A percentile compares a stretch with the other conserved stretches of the same genome.
Evolutionary conservation across 2,888 invertebrate genomes (phyloP).

Genomic region (Dynastes tityus): DNA sequence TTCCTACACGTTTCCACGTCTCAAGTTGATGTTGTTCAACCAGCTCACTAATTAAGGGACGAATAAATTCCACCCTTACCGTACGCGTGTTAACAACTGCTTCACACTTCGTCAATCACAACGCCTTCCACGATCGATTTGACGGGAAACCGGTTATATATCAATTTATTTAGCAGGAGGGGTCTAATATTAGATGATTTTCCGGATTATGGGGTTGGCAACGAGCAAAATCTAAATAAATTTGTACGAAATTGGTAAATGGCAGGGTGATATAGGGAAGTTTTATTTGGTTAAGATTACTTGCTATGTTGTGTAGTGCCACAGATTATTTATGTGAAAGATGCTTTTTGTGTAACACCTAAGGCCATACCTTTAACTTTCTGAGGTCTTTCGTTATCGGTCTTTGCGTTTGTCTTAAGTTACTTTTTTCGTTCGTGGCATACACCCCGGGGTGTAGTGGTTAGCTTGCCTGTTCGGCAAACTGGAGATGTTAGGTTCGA

Average conservation of each 20-base stretch:
- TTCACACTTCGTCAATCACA: slow-evolving; percentile 30
- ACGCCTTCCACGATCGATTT: neutral
- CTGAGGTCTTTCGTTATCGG: too few relatives aligned
- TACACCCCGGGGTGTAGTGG: too few relatives aligned
- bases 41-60: slow-evolving; percentile 24
- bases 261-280: neutral
- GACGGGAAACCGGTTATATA: slow-evolving; percentile 1
- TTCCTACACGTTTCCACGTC: neutral
- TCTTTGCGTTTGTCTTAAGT: too few relatives aligned
- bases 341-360: too few relatives aligned
- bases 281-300: neutral
- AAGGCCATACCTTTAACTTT: too few relatives aligned
- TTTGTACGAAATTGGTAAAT: neutral
- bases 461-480: too few relatives aligned
- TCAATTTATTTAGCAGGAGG: slow-evolving; percentile 7
- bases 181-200: slow-evolving; percentile 15
- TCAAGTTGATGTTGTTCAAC: slow-evolving; percentile 23
- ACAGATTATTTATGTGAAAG: neutral
- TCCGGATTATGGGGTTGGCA: neutral
- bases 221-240: neutral
- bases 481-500: too few relatives aligned
- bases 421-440: too few relatives aligned
- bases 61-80: slow-evolving; percentile 10
- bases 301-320: neutral
- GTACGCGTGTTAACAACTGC: slow-evolving; percentile 10